Base-by-base conservation (phyloP, 2,113 vertebrate species). In the Bufo gargarizans region DNA sequence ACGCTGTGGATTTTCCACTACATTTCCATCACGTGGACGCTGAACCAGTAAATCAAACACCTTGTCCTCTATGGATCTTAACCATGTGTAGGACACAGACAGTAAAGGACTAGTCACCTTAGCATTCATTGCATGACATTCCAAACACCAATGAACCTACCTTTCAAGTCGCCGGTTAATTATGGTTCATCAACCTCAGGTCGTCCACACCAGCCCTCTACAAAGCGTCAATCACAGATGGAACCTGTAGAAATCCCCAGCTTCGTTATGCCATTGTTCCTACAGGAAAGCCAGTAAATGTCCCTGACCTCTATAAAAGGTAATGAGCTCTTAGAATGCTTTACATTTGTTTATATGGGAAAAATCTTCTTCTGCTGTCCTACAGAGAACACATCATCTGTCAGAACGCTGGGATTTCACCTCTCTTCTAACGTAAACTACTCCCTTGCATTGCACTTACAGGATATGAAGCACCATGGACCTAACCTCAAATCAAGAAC, bases 271-370 rank as follows among this genome's bases (percentile, higher is more conserved):
- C 69, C 58, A 20, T 50, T 33, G 47, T 77, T 67, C n/a, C 43
- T 55, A 6, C 47, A 63, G 80, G 56, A 69, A 63, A 65, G 78
- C 49, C n/a, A 55, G n/a, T 17, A 47, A 81, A 59, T 50, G 45
- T 74, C 77, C 69, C 80, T 67, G 71, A 83, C 80, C 87, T 84
- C 87, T 88, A 88, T 88, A 84, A 88, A 88, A 84, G 87, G 87
- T 63, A 88, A 88, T 77, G 87, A 56, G 69, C 33, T 43, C 43
- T 74, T 76, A 72, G 49, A 53, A 76, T 76, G 58, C 71, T 88
- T 83, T 77, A 88, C 71, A 83, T 88, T 22, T 88, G 86, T 88
- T 76, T 83, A 88, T 83, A 77, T 47, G 71, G 53, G 33, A 43
- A 77, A 71, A 50, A 53, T 79, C 79, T 82, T 13, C 10, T 49